Conservation (phyloP, 2,888 invertebrate species). For the Hemaris fuciformis region DNA sequence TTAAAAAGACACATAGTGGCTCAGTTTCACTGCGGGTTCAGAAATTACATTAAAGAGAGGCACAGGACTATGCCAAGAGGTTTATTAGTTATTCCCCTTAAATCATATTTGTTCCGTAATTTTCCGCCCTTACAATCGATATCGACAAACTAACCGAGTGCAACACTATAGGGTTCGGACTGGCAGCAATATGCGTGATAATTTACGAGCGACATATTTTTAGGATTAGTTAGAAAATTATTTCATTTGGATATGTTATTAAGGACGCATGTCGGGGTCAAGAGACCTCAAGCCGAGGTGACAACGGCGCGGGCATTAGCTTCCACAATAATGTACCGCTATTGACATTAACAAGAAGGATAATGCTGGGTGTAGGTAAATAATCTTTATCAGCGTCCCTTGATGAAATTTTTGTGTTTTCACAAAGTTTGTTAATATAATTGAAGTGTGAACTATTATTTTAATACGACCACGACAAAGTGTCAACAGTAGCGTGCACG, state of each 20-base stretch:
- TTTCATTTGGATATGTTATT: slow-evolving; percentile 61
- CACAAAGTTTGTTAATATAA: no score
- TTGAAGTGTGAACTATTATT: no score
- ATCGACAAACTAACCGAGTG: background rate
- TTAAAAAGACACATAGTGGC: no score
- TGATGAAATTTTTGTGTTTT: no score
- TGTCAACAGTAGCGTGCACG: no score
- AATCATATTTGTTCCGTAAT: no score
- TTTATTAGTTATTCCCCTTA: no score
- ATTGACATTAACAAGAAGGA: background rate
- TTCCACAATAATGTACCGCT: slow-evolving; percentile 33
- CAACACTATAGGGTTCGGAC: slow-evolving; percentile 62
- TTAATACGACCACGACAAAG: no score
- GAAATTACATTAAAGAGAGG: no score
- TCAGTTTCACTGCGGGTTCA: no score
- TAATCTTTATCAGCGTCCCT: background rate
- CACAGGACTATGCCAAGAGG: no score
- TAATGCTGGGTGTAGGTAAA: background rate
- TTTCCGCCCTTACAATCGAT: slow-evolving; percentile 19
- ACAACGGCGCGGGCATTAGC: slow-evolving; percentile 1
- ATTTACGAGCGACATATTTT: slow-evolving; percentile 77
- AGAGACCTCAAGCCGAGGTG: slow-evolving; percentile 1
- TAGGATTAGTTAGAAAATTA: slow-evolving; percentile 76
- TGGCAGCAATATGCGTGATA: slow-evolving; percentile 61
- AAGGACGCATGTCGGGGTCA: slow-evolving; percentile 24